Evolutionary conservation across 2,888 invertebrate species (phyloP), one percentile per base, ranked within the genome.

Genomic region (Dynastes grantii): DNA sequence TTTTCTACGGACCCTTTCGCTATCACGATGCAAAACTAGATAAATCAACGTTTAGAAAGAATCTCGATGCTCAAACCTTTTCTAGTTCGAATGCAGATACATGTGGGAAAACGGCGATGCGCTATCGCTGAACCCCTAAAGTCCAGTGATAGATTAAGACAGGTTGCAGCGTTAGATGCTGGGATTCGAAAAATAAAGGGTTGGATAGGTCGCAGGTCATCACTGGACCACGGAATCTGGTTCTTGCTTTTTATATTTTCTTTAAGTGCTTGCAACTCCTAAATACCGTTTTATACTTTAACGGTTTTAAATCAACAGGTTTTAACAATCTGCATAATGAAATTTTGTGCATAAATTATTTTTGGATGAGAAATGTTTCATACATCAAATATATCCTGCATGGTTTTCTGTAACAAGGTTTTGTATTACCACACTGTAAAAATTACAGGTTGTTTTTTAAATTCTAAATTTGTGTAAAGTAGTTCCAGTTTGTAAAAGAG

Each of bases 151-250:
- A 78, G 80, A 80, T 80, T 65, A 77, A 75, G 79, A 79, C 79
- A 77, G 80, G 79, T 79, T 80, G 78, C 77, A 67, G 77, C 64
- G 79, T 65, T 65, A 65, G 80, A 80, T 80, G 79, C 80, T 77
- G 80, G 75, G 78, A 78, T 75, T 45, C 67, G 32, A 75, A 65
- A 68, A 70, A 63, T 51, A 77, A 80, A 82, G 79, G 82, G 82
- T 79, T 82, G 80, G 77, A 40, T 78, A 71, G 79, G 80, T 79
- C 78, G 78, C 64, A 77, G 80, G 80, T 81, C 79, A 78, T 65
- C 64, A 79, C 70, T 79, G 77, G 76, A 78, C 80, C 79, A 65
- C 45, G 67, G 76, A 76, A 76, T 76, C 67, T 78, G 73, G 79
- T 64, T 77, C 68, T 71, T 58, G 29, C 32, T n/a, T 64, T 75